A percentile compares a stretch with the other conserved stretches of the same genome.
These are phyloP conservation scores for Pachliopta kotzebuea DNA, from an alignment of 2,888 invertebrate species.

Conservation along the genomic window DNA sequence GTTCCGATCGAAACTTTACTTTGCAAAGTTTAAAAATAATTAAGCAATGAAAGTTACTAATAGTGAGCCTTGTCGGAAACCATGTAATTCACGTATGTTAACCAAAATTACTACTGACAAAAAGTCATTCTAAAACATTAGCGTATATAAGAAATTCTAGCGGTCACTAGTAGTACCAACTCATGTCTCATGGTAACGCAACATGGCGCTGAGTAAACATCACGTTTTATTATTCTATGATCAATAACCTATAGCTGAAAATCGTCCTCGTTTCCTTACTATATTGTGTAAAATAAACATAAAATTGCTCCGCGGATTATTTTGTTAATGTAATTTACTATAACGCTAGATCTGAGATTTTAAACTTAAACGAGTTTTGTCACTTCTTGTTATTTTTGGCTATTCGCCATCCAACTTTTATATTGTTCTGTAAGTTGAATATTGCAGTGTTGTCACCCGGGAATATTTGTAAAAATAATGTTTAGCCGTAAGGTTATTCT, in stretches of 20 bases:
- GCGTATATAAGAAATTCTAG: background rate
- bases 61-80: too few species aligned
- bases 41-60: too few species aligned
- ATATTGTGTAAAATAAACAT: background rate
- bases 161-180: background rate
- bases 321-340: background rate
- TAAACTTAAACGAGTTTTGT: slow-evolving; percentile 22
- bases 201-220: background rate
- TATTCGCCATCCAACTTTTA: slow-evolving; percentile 22
- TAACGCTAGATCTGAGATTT: slow-evolving; percentile 18
- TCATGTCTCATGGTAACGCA: background rate
- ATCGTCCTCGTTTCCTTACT: background rate
- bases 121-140: too few species aligned
- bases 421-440: slow-evolving; percentile 23
- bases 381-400: slow-evolving; percentile 23
- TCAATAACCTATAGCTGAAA: too few species aligned
- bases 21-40: too few species aligned
- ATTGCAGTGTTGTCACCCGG: slow-evolving; percentile 10
- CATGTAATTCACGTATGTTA: too few species aligned
- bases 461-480: too few species aligned
- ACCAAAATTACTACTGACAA: too few species aligned
- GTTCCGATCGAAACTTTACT: too few species aligned
- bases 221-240: background rate
- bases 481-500: too few species aligned
- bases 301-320: background rate